A percentile compares a stretch with the other conserved stretches of the same genome.
These are phyloP conservation scores for Bradynema listronoti DNA, from an alignment of 1,140 invertebrate genomes.

Conservation along the genomic window DNA sequence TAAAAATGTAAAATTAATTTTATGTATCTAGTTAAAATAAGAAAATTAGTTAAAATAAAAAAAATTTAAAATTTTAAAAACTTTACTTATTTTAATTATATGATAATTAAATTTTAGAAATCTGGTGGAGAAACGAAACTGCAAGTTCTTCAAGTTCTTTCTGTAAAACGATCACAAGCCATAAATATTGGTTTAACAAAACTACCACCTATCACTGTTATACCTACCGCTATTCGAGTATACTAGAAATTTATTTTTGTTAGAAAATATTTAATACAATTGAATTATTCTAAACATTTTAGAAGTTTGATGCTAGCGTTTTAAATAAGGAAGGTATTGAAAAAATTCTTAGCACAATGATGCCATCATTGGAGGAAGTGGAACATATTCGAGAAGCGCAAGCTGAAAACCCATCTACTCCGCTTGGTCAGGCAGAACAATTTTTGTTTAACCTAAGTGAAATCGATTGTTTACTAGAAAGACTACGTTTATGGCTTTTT, in stretches of 20 bases:
- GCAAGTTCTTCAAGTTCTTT: conserved; percentile 88
- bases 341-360: conserved; percentile 86
- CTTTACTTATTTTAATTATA: conserved; percentile 1
- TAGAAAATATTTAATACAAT: conserved; percentile 1
- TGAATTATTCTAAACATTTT: conserved; percentile 3
- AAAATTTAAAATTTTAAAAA: background rate
- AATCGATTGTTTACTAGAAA: conserved; percentile 85
- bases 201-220: conserved; percentile 82
- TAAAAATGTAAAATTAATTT: too few species aligned
- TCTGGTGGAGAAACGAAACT: conserved; percentile 72
- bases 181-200: conserved; percentile 99
- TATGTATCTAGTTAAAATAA: too few species aligned
- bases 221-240: conserved; percentile 80
- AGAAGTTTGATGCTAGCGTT: conserved; percentile 76
- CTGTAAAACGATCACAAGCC: conserved; percentile 93
- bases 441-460: conserved; percentile 89
- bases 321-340: conserved; percentile 82
- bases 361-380: conserved; percentile 92
- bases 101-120: conserved; percentile 40
- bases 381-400: conserved; percentile 90
- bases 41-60: too few species aligned
- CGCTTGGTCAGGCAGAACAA: conserved; percentile 91
- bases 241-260: background rate
- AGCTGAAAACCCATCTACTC: conserved; percentile 82
- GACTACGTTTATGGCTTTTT: conserved; percentile 94